Evolutionary conservation across 2,797 vertebrate genomes (phyloP).

Genomic region (Notamacropus eugenii): DNA sequence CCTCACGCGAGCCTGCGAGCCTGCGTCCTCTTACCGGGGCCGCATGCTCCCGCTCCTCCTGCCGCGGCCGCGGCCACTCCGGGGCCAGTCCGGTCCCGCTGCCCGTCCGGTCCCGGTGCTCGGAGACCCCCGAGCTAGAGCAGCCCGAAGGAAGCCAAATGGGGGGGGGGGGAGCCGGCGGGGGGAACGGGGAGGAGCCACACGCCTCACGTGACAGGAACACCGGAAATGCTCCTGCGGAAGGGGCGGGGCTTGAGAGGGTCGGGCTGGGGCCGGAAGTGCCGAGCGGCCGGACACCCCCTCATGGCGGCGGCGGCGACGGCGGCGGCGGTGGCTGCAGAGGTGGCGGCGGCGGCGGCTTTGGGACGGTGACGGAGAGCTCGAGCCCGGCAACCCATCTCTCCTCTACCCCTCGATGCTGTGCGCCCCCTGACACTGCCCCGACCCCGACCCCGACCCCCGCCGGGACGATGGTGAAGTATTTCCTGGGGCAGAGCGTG

Average conservation of each 20-base stretch:
- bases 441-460: conserved; percentile 24
- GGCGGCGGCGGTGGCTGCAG: conserved; percentile 56
- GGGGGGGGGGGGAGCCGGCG: background rate
- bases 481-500: conserved; percentile 91
- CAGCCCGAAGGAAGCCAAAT: background rate
- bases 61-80: background rate
- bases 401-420: conserved; percentile 64
- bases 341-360: conserved; percentile 56
- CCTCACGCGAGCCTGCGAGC: background rate
- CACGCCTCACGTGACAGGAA: background rate
- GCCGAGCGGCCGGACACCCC: background rate
- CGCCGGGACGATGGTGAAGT: conserved; percentile 94
- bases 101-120: background rate
- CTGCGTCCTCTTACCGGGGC: conserved; percentile 32
- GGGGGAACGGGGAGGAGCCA: background rate
- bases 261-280: conserved; percentile 71
- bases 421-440: background rate
- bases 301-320: conserved; percentile 81
- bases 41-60: background rate
- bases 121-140: fast-evolving
- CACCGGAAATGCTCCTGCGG: conserved; percentile 37
- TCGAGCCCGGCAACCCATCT: conserved; percentile 42
- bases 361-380: conserved; percentile 40
- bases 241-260: background rate
- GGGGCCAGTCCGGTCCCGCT: background rate